Percentiles rank a stretch among this genome's conserved stretches.
These are phyloP conservation scores for Steinernema hermaphroditum DNA, from an alignment of 2,888 invertebrate species.

Conservation along the genomic window DNA sequence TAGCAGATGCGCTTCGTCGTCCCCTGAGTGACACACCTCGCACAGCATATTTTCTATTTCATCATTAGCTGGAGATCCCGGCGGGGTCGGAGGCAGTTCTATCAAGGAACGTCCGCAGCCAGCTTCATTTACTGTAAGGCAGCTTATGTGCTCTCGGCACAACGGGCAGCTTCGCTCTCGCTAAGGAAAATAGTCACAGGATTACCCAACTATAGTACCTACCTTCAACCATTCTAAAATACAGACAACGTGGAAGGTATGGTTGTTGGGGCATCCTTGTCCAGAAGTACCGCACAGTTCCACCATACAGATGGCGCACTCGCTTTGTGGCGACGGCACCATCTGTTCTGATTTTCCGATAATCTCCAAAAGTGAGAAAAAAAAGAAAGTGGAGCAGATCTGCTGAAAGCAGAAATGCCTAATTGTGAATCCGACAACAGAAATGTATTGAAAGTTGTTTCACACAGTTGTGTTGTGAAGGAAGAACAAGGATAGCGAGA, in stretches of 20 bases:
- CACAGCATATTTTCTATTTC: background rate
- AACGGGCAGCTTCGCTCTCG: slow-evolving; percentile 15
- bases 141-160: slow-evolving; percentile 5
- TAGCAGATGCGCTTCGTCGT: slow-evolving; percentile 16
- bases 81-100: background rate
- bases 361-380: no score
- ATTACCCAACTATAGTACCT: no score
- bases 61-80: background rate
- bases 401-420: no score
- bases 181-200: background rate
- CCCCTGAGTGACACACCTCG: background rate
- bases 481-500: background rate
- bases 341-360: background rate
- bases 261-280: slow-evolving; percentile 15
- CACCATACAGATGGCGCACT: slow-evolving; percentile 28
- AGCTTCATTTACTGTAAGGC: background rate
- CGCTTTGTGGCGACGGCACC: background rate
- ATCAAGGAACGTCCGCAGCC: slow-evolving; percentile 21
- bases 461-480: background rate
- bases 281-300: slow-evolving; percentile 27
- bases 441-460: background rate
- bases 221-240: slow-evolving; percentile 22
- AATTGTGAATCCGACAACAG: no score
- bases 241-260: slow-evolving; percentile 11
- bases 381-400: no score